Evolutionary conservation across 1,140 invertebrate genomes (phyloP), one percentile per base, ranked within the genome.

Genomic region (Drosophila varians): DNA sequence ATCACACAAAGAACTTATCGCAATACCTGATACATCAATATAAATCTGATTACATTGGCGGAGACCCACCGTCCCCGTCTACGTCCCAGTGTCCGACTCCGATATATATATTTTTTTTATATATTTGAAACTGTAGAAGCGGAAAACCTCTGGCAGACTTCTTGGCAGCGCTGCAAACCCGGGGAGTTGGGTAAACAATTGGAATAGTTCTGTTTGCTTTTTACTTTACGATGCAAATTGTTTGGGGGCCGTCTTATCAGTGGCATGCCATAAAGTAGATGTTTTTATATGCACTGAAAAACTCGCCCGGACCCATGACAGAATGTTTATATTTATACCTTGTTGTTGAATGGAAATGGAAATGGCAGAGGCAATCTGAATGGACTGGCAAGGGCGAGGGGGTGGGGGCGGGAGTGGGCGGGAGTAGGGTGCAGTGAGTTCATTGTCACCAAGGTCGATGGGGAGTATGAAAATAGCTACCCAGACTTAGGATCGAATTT

Each of bases 391-490:
- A 11, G n/a, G 36, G 21, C 8, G 5, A n/a, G 34, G n/a, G 31
- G 34, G 14, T 14, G 36, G 5, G 12, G n/a, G 12, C 36, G 12
- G 6, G 14, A 38, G 36, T 14, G 12, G n/a, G 12, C 36, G 12
- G 6, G 36, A 38, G n/a, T 38, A 38, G 43, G 46, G 31, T 58
- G 19, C 38, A 51, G 28, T 43, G 62, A 66, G 83, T 88, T 88
- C 84, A 88, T 74, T 84, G 75, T 79, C 84, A 74, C 47, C 77
- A 87, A 88, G 83, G 82, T 87, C 71, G 83, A 28, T 36, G 31
- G 4, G 47, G 47, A 47, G 48, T 52, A 55, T 74, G 68, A 55
- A 54, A 55, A 54, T 45, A 31, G 12, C 42, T 52, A 7, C 61
- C 42, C 36, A 48, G 55, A 19, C 55, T 49, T 54, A 54, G 52